Evolutionary conservation across 2,888 invertebrate species (phyloP).

Genomic region (Stenodera caucasica): DNA sequence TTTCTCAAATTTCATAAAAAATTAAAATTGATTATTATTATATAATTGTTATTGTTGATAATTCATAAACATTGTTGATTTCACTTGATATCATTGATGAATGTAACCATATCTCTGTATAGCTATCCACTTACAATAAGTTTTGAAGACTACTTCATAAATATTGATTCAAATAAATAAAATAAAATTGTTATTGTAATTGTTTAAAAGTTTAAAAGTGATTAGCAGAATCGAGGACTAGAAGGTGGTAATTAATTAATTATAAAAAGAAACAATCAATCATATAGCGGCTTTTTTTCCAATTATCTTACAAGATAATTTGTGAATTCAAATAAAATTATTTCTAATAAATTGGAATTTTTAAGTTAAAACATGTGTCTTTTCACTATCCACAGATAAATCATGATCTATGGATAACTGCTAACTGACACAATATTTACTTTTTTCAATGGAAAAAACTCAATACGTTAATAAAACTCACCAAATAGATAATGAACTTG

Average conservation of each 20-base stretch:
- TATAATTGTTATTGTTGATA: too few relatives aligned
- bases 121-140: too few relatives aligned
- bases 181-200: background rate
- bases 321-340: background rate
- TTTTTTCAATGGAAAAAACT: slow-evolving; percentile 6
- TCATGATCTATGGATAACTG: background rate
- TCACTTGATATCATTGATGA: background rate
- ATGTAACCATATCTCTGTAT: too few relatives aligned
- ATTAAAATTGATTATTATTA: too few relatives aligned
- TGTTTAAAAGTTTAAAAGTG: slow-evolving; percentile 20
- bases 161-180: background rate
- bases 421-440: background rate
- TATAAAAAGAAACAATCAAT: slow-evolving; percentile 10
- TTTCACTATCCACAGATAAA: slow-evolving; percentile 9
- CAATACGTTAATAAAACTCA: background rate
- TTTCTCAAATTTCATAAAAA: too few relatives aligned
- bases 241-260: slow-evolving; percentile 4
- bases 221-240: slow-evolving; percentile 16
- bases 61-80: too few relatives aligned
- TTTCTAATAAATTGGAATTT: slow-evolving; percentile 16
- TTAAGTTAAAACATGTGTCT: slow-evolving; percentile 22
- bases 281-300: background rate
- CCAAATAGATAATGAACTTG: slow-evolving; percentile 1
- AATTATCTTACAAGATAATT: background rate
- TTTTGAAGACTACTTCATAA: background rate